phyloP scores from a whole-genome alignment of 2,113 vertebrate genomes.

The Uria lomvia region DNA sequence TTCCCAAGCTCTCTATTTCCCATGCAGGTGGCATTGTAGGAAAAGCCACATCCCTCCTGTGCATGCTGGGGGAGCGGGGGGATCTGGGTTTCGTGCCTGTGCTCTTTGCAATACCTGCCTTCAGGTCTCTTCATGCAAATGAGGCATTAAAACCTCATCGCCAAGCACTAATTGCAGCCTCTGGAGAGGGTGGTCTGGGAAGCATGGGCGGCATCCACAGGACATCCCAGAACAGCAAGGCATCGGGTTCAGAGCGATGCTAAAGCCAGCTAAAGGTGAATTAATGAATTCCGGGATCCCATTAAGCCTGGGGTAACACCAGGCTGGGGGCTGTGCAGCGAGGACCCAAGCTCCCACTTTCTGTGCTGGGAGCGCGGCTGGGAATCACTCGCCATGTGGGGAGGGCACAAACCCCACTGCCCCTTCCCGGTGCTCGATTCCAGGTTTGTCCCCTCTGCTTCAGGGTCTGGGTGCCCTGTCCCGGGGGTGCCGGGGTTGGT shows the following conservation, averaged over 20 bases:
- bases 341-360: background rate
- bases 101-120: background rate
- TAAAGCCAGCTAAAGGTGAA: background rate
- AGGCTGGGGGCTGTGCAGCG: rapidly evolving
- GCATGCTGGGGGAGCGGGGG: background rate
- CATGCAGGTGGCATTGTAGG: background rate
- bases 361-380: rapidly evolving
- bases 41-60: background rate
- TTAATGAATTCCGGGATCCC: background rate
- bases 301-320: background rate
- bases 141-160: background rate
- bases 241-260: background rate
- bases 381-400: rapidly evolving
- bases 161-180: background rate
- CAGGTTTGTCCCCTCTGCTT: background rate
- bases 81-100: background rate
- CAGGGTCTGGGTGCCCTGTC: background rate
- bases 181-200: background rate
- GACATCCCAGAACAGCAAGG: background rate
- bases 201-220: background rate
- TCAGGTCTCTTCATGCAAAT: background rate
- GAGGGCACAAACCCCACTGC: background rate
- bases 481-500: rapidly evolving
- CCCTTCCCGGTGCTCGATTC: background rate
- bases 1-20: background rate